A percentile compares a stretch with the other conserved stretches of the same genome.
Conservation (phyloP, 1,140 invertebrate species). For the Procambarus virginalis region DNA sequence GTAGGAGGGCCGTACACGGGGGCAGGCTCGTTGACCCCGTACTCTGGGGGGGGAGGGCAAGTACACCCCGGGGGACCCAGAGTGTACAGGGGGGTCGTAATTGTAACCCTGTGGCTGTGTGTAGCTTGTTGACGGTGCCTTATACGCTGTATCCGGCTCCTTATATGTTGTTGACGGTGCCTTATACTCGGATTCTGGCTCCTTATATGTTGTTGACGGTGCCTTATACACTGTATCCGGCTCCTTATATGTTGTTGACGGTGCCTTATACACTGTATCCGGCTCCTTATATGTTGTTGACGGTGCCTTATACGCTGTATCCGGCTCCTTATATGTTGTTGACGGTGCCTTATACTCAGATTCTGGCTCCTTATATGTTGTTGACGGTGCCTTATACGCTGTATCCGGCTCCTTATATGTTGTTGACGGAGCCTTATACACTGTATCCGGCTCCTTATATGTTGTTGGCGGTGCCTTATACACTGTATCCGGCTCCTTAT, state of each 20-base stretch:
- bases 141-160: slow-evolving; percentile 1
- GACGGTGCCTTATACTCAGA: slow-evolving; percentile 26
- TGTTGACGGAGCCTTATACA: slow-evolving; percentile 27
- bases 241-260: slow-evolving; percentile 15
- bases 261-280: not conserved
- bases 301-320: slow-evolving; percentile 15
- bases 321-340: slow-evolving; percentile 9
- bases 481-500: slow-evolving; percentile 17
- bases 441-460: slow-evolving; percentile 25
- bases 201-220: slow-evolving; percentile 24
- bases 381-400: slow-evolving; percentile 16
- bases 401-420: slow-evolving; percentile 30
- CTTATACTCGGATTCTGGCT: not conserved
- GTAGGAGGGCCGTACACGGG: slow-evolving; percentile 36
- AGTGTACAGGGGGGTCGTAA: slow-evolving; percentile 26
- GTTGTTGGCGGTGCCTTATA: slow-evolving; percentile 9
- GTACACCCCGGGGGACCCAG: not conserved
- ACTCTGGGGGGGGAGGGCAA: not conserved
- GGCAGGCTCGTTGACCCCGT: not conserved
- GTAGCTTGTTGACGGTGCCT: slow-evolving; percentile 30
- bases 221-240: slow-evolving; percentile 25
- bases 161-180: not conserved
- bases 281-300: not conserved
- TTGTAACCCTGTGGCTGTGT: not conserved
- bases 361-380: slow-evolving; percentile 15